Evolutionary conservation across 2,113 vertebrate genomes (phyloP), one percentile per base, ranked within the genome.

Genomic region (Xyliphius kryptos): DNA sequence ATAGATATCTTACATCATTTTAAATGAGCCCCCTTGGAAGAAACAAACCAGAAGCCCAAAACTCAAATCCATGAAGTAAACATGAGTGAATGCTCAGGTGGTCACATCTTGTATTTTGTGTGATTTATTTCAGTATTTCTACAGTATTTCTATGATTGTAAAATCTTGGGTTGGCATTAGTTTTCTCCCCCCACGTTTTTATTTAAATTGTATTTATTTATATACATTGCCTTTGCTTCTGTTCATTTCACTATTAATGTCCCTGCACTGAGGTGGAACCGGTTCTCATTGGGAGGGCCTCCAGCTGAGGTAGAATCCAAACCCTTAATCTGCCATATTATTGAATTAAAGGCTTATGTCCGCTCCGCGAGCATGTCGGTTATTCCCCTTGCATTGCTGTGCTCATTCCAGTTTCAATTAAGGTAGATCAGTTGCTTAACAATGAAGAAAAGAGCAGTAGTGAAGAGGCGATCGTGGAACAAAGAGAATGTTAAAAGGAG

Each of bases 321-420:
- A 69, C 61, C 73, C 56, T 70, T 85, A 85, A 86, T 83, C 80
- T 85, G 73, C 80, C 79, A 78, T 74, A 76, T 85, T 81, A 88
- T 85, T 86, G 72, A 86, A 86, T 86, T 81, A 83, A 81, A 77
- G 70, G 74, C 75, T 86, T 82, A 81, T 44, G 68, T 75, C 70
- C 68, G 77, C 66, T 72, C 66, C 59, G 71, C 51, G 49, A 78
- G 72, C 71, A 72, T 76, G 71, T 78, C 73, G 77, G 62, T 82
- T 83, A 79, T 80, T 82, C 67, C 75, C 43, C 60, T 80, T 77
- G 81, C 63, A 83, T 51, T 76, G 68, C 21, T 15, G 64, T 70
- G 69, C 71, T 76, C 70, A 65, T 59, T 77, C 70, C 72, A 67
- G 22, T 74, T 81, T 77, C 73, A 83, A 80, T 78, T 75, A 79